Evolutionary conservation across 2,888 invertebrate genomes (phyloP).

Genomic region (Biston betularia): DNA sequence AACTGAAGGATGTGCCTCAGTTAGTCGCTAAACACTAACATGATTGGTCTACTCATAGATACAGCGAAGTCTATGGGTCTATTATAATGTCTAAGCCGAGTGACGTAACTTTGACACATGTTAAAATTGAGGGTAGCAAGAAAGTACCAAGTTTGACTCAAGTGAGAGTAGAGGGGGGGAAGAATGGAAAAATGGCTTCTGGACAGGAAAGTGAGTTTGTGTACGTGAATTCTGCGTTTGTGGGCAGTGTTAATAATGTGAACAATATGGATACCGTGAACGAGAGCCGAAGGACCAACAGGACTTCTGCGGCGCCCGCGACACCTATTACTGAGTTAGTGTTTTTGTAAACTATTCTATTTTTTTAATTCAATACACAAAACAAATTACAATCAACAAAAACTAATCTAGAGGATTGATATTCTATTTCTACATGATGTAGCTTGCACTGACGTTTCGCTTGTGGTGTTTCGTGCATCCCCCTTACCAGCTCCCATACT

Average conservation of each 20-base stretch:
- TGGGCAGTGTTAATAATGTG: conserved; percentile 66
- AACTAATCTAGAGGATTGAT: too few relatives aligned
- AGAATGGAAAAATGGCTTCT: conserved; percentile 30
- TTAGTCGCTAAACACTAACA: conserved; percentile 30
- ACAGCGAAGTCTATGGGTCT: too few relatives aligned
- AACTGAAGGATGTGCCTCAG: conserved; percentile 44
- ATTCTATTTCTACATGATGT: neutral
- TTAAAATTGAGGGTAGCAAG: neutral
- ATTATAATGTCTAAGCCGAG: conserved; percentile 14
- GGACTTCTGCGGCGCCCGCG: conserved; percentile 2
- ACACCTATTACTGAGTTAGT: conserved; percentile 36
- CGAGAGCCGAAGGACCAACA: conserved; percentile 5
- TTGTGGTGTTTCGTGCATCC: too few relatives aligned
- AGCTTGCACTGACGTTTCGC: too few relatives aligned
- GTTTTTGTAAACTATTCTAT: neutral
- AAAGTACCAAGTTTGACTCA: conserved; percentile 10
- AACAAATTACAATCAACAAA: too few relatives aligned
- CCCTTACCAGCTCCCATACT: too few relatives aligned
- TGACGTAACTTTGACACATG: neutral
- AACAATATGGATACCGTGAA: conserved; percentile 55
- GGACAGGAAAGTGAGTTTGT: conserved; percentile 60
- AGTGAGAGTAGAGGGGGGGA: conserved; percentile 39
- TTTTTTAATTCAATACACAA: neutral
- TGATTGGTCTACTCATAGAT: conserved; percentile 18
- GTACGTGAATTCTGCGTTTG: conserved; percentile 71